Evolutionary conservation across 53 echinoderm and acorn worm genomes (phyloP), one percentile per base, ranked within the genome.

Genomic region (Paracentrotus lividus): DNA sequence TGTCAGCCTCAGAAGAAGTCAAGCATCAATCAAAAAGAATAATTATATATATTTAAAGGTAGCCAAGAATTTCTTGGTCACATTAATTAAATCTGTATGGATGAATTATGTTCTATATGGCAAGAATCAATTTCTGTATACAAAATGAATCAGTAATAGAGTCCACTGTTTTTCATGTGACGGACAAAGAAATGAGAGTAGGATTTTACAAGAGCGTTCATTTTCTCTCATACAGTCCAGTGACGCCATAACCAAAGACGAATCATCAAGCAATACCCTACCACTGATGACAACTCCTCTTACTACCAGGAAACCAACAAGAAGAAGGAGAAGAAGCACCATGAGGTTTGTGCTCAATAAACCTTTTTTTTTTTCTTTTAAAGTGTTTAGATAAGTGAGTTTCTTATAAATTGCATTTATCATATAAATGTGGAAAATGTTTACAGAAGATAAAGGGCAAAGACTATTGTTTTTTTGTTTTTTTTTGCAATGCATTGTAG

Each of bases 221-320:
- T 31, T 20, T 56, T 86, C 1, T 57, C 51, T 56, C 57, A 49
- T 90, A 24, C 84, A 92, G 92, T 77, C 42, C 4, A 78, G 38
- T 20, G 92, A 92, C 14, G 49, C 81, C 33, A 47, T 38, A 92
- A 42, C 92, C 81, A 92, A 92, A 81, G 92, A 87, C 40, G 94
- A 93, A 38, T 67, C 72, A 66, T 87, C 88, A 49, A 75, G 87
- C 86, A 93, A 93, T 88, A 85, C 88, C 5, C 42, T 78, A 27
- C 61, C 78, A 75, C 88, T 64, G 2, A 55, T 38, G 45, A 54
- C 52, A 52, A 85, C 95, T 40, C 42, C 93, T 20, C 51, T 64
- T 53, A 38, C 90, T 90, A 34, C 81, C 47, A 90, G 55, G 21
- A 92, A 89, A 15, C 93, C 40, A 94, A 40, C 54, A 40, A 84